A percentile compares a stretch with the other conserved stretches of the same genome.
phyloP scores from a whole-genome alignment of 1,140 invertebrate genomes.

The Drosophila repleta region DNA sequence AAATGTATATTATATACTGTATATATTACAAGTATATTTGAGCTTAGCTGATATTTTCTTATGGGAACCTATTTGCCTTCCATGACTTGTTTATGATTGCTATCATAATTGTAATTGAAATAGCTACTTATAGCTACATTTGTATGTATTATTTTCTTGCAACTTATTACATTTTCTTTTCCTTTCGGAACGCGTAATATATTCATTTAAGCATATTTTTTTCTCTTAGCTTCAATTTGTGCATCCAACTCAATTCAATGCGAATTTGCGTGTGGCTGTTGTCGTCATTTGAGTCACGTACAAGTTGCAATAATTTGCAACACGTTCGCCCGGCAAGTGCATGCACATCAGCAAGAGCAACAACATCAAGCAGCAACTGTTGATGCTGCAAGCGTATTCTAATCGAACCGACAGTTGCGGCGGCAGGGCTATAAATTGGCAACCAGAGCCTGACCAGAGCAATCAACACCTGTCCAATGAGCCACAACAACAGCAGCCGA shows the following conservation, averaged over 20 bases:
- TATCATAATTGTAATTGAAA: no score
- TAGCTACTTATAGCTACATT: neutral
- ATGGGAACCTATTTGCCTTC: no score
- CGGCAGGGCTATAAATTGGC: conserved; percentile 44
- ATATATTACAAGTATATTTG: no score
- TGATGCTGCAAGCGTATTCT: conserved; percentile 37
- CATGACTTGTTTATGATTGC: no score
- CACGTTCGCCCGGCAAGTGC: conserved; percentile 57
- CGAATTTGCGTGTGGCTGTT: conserved; percentile 36
- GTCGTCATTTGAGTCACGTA: conserved; percentile 56
- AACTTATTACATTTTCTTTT: neutral
- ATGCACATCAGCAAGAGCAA: conserved; percentile 16
- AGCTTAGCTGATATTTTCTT: no score
- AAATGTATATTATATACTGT: no score
- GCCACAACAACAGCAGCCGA: conserved; percentile 19
- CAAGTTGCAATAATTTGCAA: conserved; percentile 75
- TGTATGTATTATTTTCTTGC: neutral
- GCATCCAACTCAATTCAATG: conserved; percentile 8
- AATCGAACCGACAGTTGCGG: conserved; percentile 44
- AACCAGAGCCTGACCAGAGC: conserved; percentile 39
- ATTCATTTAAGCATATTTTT: neutral
- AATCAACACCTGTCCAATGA: conserved; percentile 71
- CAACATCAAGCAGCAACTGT: conserved; percentile 39
- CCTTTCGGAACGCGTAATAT: neutral
- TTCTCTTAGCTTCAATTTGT: conserved; percentile 2